phyloP scores from a whole-genome alignment of 2,797 vertebrate genomes.

The Acanthornis magna region DNA sequence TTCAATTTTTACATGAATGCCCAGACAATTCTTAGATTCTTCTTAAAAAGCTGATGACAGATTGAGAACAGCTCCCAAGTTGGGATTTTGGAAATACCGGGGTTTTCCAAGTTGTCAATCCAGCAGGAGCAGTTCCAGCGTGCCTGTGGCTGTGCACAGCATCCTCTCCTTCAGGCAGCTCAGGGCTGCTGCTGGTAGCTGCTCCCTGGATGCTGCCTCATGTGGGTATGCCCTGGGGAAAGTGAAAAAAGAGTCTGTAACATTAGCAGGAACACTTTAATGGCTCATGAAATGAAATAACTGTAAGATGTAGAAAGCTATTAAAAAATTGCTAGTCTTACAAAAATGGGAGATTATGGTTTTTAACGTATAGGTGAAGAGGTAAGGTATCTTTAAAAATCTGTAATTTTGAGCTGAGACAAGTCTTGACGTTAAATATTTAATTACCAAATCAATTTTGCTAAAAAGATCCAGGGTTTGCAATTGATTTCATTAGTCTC shows the following conservation, averaged over 20 bases:
- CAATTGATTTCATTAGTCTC: neutral
- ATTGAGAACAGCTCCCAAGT: neutral
- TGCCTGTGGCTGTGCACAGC: neutral
- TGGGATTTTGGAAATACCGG: neutral
- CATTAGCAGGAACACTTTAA: neutral
- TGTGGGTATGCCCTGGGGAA: neutral
- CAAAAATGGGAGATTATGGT: neutral
- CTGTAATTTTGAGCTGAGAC: neutral
- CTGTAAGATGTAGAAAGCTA: neutral
- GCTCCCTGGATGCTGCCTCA: neutral
- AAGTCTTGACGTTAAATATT: neutral
- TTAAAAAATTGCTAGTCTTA: neutral
- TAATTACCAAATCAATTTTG: neutral
- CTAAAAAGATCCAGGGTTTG: neutral
- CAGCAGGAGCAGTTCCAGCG: neutral
- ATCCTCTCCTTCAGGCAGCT: neutral
- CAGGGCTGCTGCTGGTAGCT: neutral
- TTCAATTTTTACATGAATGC: neutral
- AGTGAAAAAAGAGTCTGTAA: neutral
- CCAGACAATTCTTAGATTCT: neutral
- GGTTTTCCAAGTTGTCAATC: constrained; percentile 1
- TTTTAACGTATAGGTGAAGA: neutral
- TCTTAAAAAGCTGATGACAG: constrained; percentile 15
- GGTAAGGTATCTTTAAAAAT: neutral
- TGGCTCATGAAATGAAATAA: neutral